These are phyloP conservation scores for Lathamus discolor DNA, from an alignment of 2,113 vertebrate genomes.

Conservation along the genomic window DNA sequence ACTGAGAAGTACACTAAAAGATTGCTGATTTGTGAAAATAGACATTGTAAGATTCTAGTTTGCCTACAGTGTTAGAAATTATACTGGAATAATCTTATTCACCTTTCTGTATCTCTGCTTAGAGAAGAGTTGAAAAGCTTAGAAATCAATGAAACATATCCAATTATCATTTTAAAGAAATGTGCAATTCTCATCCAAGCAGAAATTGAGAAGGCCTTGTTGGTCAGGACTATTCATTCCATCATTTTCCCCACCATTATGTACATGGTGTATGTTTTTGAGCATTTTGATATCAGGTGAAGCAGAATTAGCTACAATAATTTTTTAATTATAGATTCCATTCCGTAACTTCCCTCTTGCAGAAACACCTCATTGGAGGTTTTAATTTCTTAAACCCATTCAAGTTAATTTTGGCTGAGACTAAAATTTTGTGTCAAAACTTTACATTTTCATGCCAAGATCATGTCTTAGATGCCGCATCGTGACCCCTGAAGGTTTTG, in stretches of 20 bases:
- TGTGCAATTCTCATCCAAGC: neutral
- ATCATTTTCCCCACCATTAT: neutral
- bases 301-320: neutral
- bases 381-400: accelerated
- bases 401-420: neutral
- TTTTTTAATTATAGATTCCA: neutral
- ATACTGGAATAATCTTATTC: neutral
- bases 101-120: neutral
- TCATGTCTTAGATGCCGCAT: neutral
- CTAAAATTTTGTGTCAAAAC: neutral
- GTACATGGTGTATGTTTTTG: neutral
- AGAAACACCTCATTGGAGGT: neutral
- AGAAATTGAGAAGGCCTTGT: neutral
- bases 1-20: neutral
- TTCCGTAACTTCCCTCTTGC: neutral
- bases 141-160: neutral
- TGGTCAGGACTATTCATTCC: neutral
- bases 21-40: neutral
- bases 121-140: neutral
- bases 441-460: neutral
- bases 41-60: neutral
- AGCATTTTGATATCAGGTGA: neutral
- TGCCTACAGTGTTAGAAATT: neutral
- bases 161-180: neutral
- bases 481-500: neutral